Evolutionary conservation across 2,113 vertebrate species (phyloP).

Genomic region (Alaudala cheleensis): DNA sequence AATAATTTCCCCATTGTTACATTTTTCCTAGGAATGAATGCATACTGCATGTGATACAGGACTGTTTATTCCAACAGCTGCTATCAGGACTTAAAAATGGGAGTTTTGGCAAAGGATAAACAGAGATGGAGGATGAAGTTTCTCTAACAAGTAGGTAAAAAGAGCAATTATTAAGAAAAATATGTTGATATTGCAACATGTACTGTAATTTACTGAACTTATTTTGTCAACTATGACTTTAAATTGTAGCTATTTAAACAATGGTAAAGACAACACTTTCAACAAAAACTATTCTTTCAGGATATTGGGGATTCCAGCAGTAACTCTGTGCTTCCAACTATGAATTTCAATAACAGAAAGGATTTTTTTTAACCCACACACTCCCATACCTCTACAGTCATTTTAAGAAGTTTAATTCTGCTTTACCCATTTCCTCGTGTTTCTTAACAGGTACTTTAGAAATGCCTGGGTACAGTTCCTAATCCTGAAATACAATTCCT

Average conservation of each 20-base stretch:
- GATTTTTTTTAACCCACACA: neutral
- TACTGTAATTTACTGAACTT: neutral
- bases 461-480: neutral
- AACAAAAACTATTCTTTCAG: neutral
- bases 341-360: neutral
- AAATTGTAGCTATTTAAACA: neutral
- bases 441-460: neutral
- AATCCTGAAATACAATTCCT: neutral
- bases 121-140: neutral
- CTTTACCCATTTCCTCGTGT: neutral
- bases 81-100: neutral
- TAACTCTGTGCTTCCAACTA: neutral
- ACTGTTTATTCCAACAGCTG: neutral
- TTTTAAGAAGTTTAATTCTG: neutral
- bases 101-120: neutral
- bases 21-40: neutral
- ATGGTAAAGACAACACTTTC: neutral
- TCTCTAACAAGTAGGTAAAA: neutral
- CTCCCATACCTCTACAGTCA: rapidly evolving
- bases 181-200: neutral
- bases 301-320: neutral
- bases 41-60: neutral
- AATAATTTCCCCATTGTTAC: neutral
- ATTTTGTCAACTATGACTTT: neutral
- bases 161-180: neutral